Percentiles rank a stretch among this genome's conserved stretches.
Evolutionary conservation across 1,140 invertebrate species (phyloP).

Genomic region (Luehdorfia chinensis): DNA sequence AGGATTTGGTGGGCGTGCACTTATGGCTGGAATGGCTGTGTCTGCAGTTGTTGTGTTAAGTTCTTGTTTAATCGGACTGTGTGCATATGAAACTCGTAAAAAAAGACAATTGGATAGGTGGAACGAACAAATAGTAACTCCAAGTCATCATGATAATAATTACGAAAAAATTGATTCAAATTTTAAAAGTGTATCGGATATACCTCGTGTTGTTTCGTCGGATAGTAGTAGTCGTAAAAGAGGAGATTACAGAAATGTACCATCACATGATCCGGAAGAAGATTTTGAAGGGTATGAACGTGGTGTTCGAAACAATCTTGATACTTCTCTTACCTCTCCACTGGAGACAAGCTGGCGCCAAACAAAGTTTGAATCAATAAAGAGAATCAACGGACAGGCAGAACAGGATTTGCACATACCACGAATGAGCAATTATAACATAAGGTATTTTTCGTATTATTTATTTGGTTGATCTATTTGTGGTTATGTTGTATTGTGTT

Average conservation of each 20-base stretch:
- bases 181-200: slow-evolving; percentile 73
- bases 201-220: slow-evolving; percentile 51
- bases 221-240: slow-evolving; percentile 70
- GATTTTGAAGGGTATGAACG: slow-evolving; percentile 75
- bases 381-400: slow-evolving; percentile 34
- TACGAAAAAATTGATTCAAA: slow-evolving; percentile 88
- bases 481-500: no score
- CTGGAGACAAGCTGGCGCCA: slow-evolving; percentile 49
- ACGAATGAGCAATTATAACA: slow-evolving; percentile 75
- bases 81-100: slow-evolving; percentile 66
- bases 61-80: slow-evolving; percentile 67
- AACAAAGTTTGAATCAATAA: slow-evolving; percentile 42
- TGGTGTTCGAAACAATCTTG: slow-evolving; percentile 31
- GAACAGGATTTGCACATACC: slow-evolving; percentile 79
- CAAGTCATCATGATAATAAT: slow-evolving; percentile 79
- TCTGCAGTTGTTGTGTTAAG: slow-evolving; percentile 68
- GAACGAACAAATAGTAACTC: slow-evolving; percentile 78
- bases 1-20: slow-evolving; percentile 79
- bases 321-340: slow-evolving; percentile 51
- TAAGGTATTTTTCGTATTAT: slow-evolving; percentile 58
- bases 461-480: no score
- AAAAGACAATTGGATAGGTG: slow-evolving; percentile 69
- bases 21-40: slow-evolving; percentile 77
- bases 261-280: slow-evolving; percentile 80
- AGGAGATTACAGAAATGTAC: slow-evolving; percentile 84